These are phyloP conservation scores for Pinctada fucata DNA, from an alignment of 2,888 invertebrate species.

Conservation along the genomic window DNA sequence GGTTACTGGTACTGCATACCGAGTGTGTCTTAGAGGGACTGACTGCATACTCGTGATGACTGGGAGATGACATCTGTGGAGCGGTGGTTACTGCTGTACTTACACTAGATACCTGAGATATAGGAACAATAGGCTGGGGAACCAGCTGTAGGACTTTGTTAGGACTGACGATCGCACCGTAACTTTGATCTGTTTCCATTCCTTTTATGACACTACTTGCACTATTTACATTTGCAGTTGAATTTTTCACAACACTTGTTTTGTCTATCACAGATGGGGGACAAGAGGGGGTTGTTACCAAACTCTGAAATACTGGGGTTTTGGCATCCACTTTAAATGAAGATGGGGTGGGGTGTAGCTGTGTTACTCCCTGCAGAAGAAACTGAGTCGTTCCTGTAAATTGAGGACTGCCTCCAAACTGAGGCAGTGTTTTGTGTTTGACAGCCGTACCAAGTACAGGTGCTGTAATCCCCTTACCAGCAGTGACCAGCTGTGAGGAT, in stretches of 20 bases:
- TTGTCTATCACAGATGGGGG: conserved; percentile 1
- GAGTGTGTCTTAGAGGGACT: conserved; percentile 1
- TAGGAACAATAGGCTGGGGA: conserved; percentile 62
- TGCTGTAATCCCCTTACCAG: conserved; percentile 17
- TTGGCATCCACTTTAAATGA: conserved; percentile 41
- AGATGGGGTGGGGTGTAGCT: conserved; percentile 39
- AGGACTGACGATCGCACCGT: conserved; percentile 43
- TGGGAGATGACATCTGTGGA: conserved; percentile 12
- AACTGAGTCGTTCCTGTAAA: conserved; percentile 45
- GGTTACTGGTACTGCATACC: conserved; percentile 14
- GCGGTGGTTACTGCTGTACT: conserved; percentile 6
- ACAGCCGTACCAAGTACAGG: conserved; percentile 12
- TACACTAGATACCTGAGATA: conserved; percentile 50
- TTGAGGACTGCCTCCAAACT: conserved; percentile 41
- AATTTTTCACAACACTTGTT: background rate
- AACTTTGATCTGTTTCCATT: conserved; percentile 34
- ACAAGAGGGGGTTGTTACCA: conserved; percentile 30
- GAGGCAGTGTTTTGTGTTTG: conserved; percentile 31
- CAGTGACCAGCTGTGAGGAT: background rate
- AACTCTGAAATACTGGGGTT: conserved; percentile 35
- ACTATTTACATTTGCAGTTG: conserved; percentile 6
- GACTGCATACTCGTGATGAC: background rate
- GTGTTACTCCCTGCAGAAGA: conserved; percentile 46
- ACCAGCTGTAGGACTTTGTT: conserved; percentile 56
- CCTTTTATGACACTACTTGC: conserved; percentile 10